phyloP scores from a whole-genome alignment of 2,113 vertebrate species.

The Podilymbus podiceps region DNA sequence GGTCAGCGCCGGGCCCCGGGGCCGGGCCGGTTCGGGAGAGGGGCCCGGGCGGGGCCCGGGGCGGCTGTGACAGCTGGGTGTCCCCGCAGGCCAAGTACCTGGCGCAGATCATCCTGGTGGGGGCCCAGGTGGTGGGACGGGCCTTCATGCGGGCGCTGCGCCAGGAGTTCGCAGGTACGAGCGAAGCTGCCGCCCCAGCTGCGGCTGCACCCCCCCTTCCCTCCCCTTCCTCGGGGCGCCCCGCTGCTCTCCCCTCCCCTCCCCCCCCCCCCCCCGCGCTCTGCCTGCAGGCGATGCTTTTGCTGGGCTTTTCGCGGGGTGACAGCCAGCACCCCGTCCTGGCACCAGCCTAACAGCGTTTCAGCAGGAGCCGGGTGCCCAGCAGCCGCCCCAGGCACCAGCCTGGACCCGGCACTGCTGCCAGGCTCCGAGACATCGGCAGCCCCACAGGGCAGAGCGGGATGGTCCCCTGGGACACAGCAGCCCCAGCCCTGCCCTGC shows the following conservation, averaged over 20 bases:
- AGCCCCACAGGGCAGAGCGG: accelerated
- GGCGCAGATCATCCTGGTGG: slow-evolving; percentile 94
- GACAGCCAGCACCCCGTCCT: neutral
- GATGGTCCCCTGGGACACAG: accelerated
- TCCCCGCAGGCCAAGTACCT: slow-evolving; percentile 89
- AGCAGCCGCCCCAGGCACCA: neutral
- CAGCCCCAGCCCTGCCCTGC: neutral
- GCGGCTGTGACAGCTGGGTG: neutral
- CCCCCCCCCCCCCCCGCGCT: too few species aligned
- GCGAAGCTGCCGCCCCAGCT: too few species aligned
- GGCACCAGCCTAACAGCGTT: accelerated
- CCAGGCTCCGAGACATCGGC: accelerated
- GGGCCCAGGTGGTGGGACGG: slow-evolving; percentile 91
- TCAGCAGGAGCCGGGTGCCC: neutral
- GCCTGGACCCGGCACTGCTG: accelerated
- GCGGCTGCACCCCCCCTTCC: too few species aligned
- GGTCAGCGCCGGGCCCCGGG: neutral
- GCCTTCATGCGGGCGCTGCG: slow-evolving; percentile 92
- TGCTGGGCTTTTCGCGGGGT: neutral
- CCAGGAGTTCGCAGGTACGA: slow-evolving; percentile 91
- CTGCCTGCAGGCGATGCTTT: too few species aligned
- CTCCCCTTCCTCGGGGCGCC: neutral
- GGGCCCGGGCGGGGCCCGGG: too few species aligned
- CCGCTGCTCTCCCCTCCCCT: too few species aligned
- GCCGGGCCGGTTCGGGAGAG: too few species aligned